Conservation (phyloP, 2,888 invertebrate species). For the Xestoiulus laeticollis region DNA sequence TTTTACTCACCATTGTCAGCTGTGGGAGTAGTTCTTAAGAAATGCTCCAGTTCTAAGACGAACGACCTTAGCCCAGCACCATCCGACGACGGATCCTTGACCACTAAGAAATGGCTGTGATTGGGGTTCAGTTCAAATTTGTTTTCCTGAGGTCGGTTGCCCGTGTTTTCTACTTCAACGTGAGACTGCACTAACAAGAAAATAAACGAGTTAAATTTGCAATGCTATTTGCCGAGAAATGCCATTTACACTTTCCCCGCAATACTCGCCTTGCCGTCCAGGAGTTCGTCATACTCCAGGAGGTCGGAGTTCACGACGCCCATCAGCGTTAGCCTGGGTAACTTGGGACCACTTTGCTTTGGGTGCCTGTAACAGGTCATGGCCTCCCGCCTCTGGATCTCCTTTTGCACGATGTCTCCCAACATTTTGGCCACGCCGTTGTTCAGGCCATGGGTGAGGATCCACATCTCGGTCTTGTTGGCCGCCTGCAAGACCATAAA, state of each 20-base stretch:
- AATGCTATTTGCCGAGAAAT: not conserved
- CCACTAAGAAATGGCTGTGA: conserved; percentile 63
- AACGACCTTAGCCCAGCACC: conserved; percentile 58
- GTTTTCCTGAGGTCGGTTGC: conserved; percentile 57
- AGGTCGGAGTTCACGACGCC: conserved; percentile 60
- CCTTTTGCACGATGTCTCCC: conserved; percentile 63
- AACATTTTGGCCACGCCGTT: conserved; percentile 62
- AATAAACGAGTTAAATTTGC: not conserved
- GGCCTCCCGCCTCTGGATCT: conserved; percentile 60
- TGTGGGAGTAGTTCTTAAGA: conserved; percentile 55
- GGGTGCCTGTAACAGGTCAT: conserved; percentile 58
- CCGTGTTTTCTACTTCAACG: conserved; percentile 58
- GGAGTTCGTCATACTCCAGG: conserved; percentile 57
- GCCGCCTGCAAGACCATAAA: conserved; percentile 60
- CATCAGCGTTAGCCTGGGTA: conserved; percentile 60
- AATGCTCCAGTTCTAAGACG: conserved; percentile 57
- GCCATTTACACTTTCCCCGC: not conserved
- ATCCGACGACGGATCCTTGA: conserved; percentile 60
- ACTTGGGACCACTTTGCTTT: conserved; percentile 54
- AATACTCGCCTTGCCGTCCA: conserved; percentile 57
- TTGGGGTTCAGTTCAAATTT: conserved; percentile 62
- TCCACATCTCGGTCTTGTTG: conserved; percentile 63
- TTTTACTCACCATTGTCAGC: not conserved
- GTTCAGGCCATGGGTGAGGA: conserved; percentile 63
- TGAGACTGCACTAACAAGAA: not conserved